phyloP scores from a whole-genome alignment of 2,888 invertebrate species.

The Pharmacophagus antenor region DNA sequence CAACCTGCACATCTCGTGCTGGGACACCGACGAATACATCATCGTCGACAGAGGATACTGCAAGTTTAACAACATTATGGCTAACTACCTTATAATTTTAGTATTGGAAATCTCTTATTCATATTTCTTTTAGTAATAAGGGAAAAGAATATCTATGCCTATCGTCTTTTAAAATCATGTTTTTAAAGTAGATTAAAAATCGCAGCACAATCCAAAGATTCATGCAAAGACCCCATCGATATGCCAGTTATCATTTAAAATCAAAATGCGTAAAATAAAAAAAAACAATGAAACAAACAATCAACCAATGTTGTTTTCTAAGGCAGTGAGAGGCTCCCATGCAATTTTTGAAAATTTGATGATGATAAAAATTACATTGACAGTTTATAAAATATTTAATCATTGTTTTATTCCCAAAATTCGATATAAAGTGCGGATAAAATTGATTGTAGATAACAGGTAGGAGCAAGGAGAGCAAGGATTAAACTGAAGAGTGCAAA shows the following conservation, averaged over 20 bases:
- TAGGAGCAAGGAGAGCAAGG: slow-evolving; percentile 35
- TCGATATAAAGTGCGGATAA: slow-evolving; percentile 32
- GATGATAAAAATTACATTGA: neutral
- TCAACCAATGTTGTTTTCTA: neutral
- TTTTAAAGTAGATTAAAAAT: neutral
- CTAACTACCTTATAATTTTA: neutral
- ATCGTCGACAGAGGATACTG: slow-evolving; percentile 79
- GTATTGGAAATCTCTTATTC: too few species aligned
- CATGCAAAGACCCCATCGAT: slow-evolving; percentile 4
- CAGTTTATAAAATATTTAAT: neutral
- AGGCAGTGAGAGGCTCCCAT: slow-evolving; percentile 1
- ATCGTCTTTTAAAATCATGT: neutral
- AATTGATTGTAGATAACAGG: slow-evolving; percentile 40
- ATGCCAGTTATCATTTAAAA: neutral
- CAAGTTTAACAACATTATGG: slow-evolving; percentile 35
- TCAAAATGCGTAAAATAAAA: neutral
- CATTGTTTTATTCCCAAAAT: neutral
- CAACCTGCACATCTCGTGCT: slow-evolving; percentile 85
- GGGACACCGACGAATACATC: slow-evolving; percentile 84
- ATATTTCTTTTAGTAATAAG: neutral
- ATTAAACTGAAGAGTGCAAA: slow-evolving; percentile 44
- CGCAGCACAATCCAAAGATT: neutral
- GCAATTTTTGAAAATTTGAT: slow-evolving; percentile 9
- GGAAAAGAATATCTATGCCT: neutral
- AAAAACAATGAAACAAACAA: neutral